phyloP scores from a whole-genome alignment of 2,797 vertebrate genomes.

The Nothura maculosa region DNA sequence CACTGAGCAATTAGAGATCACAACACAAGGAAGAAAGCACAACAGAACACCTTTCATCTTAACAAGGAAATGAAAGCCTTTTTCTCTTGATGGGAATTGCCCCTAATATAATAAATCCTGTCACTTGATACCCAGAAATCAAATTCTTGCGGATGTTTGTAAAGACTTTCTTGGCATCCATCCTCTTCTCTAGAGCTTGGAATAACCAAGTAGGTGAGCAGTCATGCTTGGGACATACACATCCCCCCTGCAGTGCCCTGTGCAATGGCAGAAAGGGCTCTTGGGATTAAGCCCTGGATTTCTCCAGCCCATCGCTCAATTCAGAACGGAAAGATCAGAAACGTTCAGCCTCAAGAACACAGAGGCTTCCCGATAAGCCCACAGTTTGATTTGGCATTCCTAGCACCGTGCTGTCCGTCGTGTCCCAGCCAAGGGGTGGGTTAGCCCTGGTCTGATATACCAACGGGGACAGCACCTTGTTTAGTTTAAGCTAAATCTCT shows the following conservation, averaged over 20 bases:
- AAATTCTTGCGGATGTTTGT: background rate
- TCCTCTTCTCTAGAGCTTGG: background rate
- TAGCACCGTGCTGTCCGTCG: background rate
- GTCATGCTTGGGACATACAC: background rate
- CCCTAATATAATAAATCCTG: slow-evolving; percentile 55
- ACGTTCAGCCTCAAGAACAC: background rate
- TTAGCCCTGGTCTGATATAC: background rate
- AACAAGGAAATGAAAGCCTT: slow-evolving; percentile 75
- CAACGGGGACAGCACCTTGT: background rate
- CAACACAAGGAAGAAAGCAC: slow-evolving; percentile 45
- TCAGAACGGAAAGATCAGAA: background rate
- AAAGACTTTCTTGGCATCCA: slow-evolving; percentile 12
- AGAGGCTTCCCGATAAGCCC: rapidly evolving
- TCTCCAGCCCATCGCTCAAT: background rate
- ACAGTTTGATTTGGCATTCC: background rate
- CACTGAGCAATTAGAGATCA: slow-evolving; percentile 28
- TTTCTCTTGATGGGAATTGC: slow-evolving; percentile 75
- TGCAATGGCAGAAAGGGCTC: rapidly evolving
- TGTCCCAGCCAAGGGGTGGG: no score
- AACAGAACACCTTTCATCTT: slow-evolving; percentile 75
- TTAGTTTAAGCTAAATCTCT: background rate
- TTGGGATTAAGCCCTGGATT: background rate
- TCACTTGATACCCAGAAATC: slow-evolving; percentile 16
- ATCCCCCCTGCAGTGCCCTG: background rate
- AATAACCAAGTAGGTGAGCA: background rate